Evolutionary conservation across 2,113 vertebrate genomes (phyloP).

Genomic region (Muscicapa adusta): DNA sequence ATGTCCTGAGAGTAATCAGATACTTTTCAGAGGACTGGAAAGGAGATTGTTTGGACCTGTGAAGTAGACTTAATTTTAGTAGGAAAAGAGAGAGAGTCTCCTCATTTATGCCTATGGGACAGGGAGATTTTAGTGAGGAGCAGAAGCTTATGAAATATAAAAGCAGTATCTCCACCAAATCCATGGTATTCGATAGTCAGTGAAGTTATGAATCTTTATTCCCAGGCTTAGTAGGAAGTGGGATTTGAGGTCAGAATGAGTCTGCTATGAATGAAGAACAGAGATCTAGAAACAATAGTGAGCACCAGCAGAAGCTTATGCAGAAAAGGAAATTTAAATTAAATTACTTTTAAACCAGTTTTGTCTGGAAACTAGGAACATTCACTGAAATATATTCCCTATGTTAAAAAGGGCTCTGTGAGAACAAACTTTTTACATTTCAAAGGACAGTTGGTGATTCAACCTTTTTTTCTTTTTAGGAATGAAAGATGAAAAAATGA

Average conservation of each 20-base stretch:
- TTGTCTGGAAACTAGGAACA: not conserved
- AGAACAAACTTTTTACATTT: not conserved
- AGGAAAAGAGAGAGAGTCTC: not conserved
- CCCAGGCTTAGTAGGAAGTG: not conserved
- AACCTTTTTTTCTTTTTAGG: not conserved
- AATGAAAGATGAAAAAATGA: not conserved
- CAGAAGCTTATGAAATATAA: not conserved
- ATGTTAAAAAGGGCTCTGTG: not conserved
- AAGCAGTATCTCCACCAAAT: not conserved
- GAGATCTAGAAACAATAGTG: not conserved
- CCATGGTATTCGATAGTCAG: fast-evolving
- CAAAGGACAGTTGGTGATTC: not conserved
- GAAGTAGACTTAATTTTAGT: not conserved
- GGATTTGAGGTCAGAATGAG: not conserved
- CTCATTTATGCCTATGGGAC: not conserved
- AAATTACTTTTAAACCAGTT: not conserved
- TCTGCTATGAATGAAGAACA: not conserved
- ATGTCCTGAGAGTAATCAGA: not conserved
- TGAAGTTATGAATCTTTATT: not conserved
- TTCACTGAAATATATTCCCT: not conserved
- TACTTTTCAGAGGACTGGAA: not conserved
- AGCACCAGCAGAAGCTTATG: not conserved
- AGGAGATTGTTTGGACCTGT: not conserved
- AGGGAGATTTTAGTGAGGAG: not conserved
- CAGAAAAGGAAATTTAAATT: not conserved